Conservation (phyloP, 2,888 invertebrate species). For the Cancer borealis region DNA sequence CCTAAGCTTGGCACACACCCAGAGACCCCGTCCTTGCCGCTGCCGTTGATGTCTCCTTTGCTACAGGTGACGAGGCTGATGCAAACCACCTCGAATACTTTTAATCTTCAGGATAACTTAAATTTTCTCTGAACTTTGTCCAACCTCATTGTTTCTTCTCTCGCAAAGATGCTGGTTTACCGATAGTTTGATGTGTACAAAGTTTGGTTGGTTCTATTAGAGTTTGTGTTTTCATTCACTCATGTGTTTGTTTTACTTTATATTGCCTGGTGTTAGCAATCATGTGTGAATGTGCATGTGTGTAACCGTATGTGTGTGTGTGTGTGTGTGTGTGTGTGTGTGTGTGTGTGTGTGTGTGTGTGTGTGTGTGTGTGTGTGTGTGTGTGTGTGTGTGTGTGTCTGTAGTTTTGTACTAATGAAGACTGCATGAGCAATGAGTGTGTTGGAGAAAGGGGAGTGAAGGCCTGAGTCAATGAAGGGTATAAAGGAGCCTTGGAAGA, state of each 20-base stretch:
- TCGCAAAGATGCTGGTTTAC: not conserved
- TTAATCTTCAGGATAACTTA: not conserved
- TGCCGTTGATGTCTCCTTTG: constrained; percentile 4
- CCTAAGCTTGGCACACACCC: constrained; percentile 27
- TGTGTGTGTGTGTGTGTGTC: constrained; percentile 52
- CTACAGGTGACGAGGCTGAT: not conserved
- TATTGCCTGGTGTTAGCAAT: no score
- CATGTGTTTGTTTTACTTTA: no score
- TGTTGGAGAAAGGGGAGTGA: no score
- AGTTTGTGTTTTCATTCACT: no score
- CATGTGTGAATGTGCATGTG: not conserved
- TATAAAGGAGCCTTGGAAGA: no score
- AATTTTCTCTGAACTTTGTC: not conserved
- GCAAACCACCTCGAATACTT: not conserved
- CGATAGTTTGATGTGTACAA: not conserved
- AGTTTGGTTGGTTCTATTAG: no score
- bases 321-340: not conserved
- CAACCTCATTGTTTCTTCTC: not conserved
- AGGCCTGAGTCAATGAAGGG: no score
- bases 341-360: constrained; percentile 9
- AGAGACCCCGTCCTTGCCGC: not conserved
- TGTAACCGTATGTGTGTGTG: not conserved
- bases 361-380: constrained; percentile 45
- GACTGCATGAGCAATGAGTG: no score
- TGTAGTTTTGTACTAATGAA: not conserved